A percentile compares a stretch with the other conserved stretches of the same genome.
These are phyloP conservation scores for Ataeniobius toweri DNA, from an alignment of 2,797 vertebrate species.

Conservation along the genomic window DNA sequence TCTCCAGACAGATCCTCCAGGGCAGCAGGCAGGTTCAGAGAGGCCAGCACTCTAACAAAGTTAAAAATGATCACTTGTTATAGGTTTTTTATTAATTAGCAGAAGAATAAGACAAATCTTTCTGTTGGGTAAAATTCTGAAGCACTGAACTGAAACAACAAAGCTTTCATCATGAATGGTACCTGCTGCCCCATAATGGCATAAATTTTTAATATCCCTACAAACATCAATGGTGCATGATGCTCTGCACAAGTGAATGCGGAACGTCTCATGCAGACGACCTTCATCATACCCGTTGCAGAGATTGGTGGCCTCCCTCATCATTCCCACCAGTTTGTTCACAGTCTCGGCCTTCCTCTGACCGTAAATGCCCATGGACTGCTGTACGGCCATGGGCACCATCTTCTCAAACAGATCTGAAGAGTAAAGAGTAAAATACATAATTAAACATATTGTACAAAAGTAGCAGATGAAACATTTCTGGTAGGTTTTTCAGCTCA, in stretches of 20 bases:
- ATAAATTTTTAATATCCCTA: conserved; percentile 36
- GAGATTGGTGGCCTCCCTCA: conserved; percentile 96
- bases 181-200: conserved; percentile 3
- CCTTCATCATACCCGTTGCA: conserved; percentile 89
- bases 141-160: conserved; percentile 5
- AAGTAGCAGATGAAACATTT: too few species aligned
- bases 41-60: conserved; percentile 89
- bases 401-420: conserved; percentile 98
- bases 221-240: conserved; percentile 2
- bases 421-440: neutral
- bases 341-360: conserved; percentile 93
- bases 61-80: neutral
- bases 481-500: too few species aligned
- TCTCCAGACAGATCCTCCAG: conserved; percentile 97
- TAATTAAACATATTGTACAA: neutral
- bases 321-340: conserved; percentile 91
- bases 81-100: neutral
- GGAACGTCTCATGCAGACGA: conserved; percentile 21
- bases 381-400: conserved; percentile 95
- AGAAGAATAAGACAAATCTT: neutral
- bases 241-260: conserved; percentile 14
- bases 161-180: conserved; percentile 31
- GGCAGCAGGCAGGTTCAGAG: conserved; percentile 96
- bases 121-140: neutral
- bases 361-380: conserved; percentile 87